These are phyloP conservation scores for Panthera uncia DNA, from an alignment of 2,113 vertebrate genomes.

Conservation along the genomic window DNA sequence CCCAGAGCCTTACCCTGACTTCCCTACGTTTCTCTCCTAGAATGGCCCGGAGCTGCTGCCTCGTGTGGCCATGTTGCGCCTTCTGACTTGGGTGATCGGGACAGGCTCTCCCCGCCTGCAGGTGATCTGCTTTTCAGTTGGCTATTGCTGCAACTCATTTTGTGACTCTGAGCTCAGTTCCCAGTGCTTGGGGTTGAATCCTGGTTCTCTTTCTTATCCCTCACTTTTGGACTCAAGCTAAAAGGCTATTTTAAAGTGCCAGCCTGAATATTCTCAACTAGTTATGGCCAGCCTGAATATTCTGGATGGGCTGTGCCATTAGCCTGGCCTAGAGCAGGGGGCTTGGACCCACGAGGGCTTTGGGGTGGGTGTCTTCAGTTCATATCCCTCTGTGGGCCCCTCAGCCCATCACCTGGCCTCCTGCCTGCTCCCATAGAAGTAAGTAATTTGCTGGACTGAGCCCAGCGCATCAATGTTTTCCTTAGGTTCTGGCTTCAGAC, in stretches of 20 bases:
- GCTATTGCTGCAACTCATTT: not conserved
- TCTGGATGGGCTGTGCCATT: not conserved
- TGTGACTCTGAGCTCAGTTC: not conserved
- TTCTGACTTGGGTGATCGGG: slow-evolving; percentile 92
- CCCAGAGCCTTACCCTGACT: not conserved
- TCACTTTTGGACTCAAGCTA: not conserved
- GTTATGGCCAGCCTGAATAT: not conserved
- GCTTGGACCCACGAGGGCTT: not conserved
- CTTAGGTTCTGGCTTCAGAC: slow-evolving; percentile 93
- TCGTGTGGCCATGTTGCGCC: slow-evolving; percentile 93
- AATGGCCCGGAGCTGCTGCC: slow-evolving; percentile 96
- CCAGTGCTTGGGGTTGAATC: not conserved
- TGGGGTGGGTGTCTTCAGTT: not conserved
- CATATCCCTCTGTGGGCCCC: not conserved
- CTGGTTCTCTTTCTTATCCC: not conserved
- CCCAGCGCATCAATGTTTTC: not conserved
- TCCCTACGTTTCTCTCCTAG: slow-evolving; percentile 77
- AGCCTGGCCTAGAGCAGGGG: not conserved
- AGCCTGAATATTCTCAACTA: not conserved
- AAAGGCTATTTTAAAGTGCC: not conserved
- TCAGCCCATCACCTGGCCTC: not conserved
- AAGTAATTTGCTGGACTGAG: not conserved
- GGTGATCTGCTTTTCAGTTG: slow-evolving; percentile 81
- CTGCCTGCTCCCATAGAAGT: not conserved
- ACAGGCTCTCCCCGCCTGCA: slow-evolving; percentile 92